Evolutionary conservation across 2,888 invertebrate genomes (phyloP).

Genomic region (Acanthosoma haemorrhoidale): DNA sequence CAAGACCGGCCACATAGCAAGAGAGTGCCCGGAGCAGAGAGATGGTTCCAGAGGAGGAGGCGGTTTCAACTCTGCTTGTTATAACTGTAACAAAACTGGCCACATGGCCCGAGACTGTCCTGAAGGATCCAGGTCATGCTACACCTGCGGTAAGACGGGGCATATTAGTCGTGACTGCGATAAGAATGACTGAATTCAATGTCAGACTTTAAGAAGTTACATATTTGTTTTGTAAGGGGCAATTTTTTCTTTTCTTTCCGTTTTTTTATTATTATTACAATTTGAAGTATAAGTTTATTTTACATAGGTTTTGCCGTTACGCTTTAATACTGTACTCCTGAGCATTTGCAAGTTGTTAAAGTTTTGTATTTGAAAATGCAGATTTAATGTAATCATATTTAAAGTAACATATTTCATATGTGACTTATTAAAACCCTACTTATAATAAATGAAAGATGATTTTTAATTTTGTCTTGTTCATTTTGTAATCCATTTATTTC

Average conservation of each 20-base stretch:
- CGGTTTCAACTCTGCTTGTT: slow-evolving; percentile 52
- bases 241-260: slow-evolving; percentile 33
- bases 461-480: slow-evolving; percentile 29
- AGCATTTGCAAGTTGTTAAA: slow-evolving; percentile 25
- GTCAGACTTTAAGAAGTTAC: slow-evolving; percentile 26
- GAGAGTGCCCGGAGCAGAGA: slow-evolving; percentile 54
- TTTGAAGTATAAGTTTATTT: slow-evolving; percentile 31
- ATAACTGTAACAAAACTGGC: slow-evolving; percentile 65
- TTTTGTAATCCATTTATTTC: slow-evolving; percentile 28
- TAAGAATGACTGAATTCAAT: slow-evolving; percentile 39
- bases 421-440: slow-evolving; percentile 25
- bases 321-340: slow-evolving; percentile 29
- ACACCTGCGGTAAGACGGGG: slow-evolving; percentile 85
- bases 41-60: slow-evolving; percentile 61
- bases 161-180: slow-evolving; percentile 86
- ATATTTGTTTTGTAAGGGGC: slow-evolving; percentile 33
- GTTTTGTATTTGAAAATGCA: slow-evolving; percentile 29
- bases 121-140: slow-evolving; percentile 71
- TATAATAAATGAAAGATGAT: slow-evolving; percentile 31
- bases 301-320: slow-evolving; percentile 28
- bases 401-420: slow-evolving; percentile 26
- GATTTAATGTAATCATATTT: slow-evolving; percentile 27
- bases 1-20: slow-evolving; percentile 65
- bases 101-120: slow-evolving; percentile 63
- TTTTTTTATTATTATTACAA: slow-evolving; percentile 25